Evolutionary conservation across 1,140 invertebrate genomes (phyloP).

Genomic region (Drosophila lowei): DNA sequence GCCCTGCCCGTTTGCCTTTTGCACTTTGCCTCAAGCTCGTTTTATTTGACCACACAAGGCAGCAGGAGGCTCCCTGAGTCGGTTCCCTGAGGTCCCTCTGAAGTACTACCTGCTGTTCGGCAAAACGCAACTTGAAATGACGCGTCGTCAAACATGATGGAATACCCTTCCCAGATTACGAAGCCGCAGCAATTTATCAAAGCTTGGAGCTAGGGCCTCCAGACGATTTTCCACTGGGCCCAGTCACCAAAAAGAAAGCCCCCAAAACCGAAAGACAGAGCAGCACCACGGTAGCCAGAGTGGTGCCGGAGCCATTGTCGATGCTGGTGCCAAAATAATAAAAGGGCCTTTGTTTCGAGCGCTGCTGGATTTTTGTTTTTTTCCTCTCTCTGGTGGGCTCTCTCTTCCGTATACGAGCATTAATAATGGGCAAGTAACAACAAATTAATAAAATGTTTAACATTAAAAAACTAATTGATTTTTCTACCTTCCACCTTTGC

Average conservation of each 20-base stretch:
- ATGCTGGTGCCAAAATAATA: slow-evolving; percentile 52
- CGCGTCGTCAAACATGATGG: slow-evolving; percentile 73
- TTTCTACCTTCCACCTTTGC: slow-evolving; percentile 59
- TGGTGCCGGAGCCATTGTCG: slow-evolving; percentile 40
- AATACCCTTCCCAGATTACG: slow-evolving; percentile 61
- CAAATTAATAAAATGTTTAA: slow-evolving; percentile 82
- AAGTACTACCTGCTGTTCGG: slow-evolving; percentile 59
- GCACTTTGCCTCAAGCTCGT: slow-evolving; percentile 45
- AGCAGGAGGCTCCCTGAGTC: slow-evolving; percentile 2
- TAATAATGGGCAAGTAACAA: slow-evolving; percentile 62
- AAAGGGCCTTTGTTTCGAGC: slow-evolving; percentile 56
- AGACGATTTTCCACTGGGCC: slow-evolving; percentile 30
- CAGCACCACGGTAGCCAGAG: slow-evolving; percentile 57
- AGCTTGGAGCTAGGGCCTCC: slow-evolving; percentile 20
- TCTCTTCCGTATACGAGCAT: slow-evolving; percentile 6
- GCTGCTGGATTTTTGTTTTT: slow-evolving; percentile 44
- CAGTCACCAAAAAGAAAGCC: slow-evolving; percentile 60
- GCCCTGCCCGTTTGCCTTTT: slow-evolving; percentile 47
- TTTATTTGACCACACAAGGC: slow-evolving; percentile 27
- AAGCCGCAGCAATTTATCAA: slow-evolving; percentile 75
- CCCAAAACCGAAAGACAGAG: slow-evolving; percentile 33
- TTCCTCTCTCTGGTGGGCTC: slow-evolving; percentile 21
- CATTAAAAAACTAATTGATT: slow-evolving; percentile 82
- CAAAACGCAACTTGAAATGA: slow-evolving; percentile 41
- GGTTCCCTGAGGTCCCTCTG: too few species aligned